A percentile compares a stretch with the other conserved stretches of the same genome.
Evolutionary conservation across 2,797 vertebrate species (phyloP).

Genomic region (Pseudocheirus occidentalis): DNA sequence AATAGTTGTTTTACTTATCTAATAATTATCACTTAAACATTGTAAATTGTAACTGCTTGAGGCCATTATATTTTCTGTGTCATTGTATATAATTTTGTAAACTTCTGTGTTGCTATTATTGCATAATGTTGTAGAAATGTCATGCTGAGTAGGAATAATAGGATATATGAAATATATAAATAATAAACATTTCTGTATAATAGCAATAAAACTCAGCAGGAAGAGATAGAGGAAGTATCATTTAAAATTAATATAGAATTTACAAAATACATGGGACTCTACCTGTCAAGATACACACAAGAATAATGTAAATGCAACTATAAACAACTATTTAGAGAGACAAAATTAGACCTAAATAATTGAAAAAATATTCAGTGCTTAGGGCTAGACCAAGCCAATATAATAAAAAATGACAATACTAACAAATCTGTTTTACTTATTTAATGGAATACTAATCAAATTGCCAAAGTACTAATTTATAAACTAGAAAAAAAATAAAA

Average conservation of each 20-base stretch:
- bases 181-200: background rate
- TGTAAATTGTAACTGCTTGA: slow-evolving; percentile 50
- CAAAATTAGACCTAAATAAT: background rate
- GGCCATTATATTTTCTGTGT: slow-evolving; percentile 70
- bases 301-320: background rate
- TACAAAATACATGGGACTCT: background rate
- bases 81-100: slow-evolving; percentile 71
- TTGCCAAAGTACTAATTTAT: too few species aligned
- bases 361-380: background rate
- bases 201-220: background rate
- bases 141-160: slow-evolving; percentile 45
- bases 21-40: slow-evolving; percentile 66
- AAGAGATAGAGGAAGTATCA: background rate
- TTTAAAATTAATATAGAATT: background rate
- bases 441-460: too few species aligned
- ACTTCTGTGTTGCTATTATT: slow-evolving; percentile 66
- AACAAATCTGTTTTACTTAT: too few species aligned
- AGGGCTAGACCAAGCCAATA: background rate
- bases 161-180: background rate
- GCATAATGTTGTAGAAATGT: slow-evolving; percentile 65
- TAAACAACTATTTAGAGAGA: background rate
- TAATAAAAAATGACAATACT: too few species aligned
- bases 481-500: too few species aligned
- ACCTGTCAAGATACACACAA: background rate
- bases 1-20: slow-evolving; percentile 59